A percentile compares a stretch with the other conserved stretches of the same genome.
Conservation (phyloP, 2,113 vertebrate species). For the Pao palembangensis region DNA sequence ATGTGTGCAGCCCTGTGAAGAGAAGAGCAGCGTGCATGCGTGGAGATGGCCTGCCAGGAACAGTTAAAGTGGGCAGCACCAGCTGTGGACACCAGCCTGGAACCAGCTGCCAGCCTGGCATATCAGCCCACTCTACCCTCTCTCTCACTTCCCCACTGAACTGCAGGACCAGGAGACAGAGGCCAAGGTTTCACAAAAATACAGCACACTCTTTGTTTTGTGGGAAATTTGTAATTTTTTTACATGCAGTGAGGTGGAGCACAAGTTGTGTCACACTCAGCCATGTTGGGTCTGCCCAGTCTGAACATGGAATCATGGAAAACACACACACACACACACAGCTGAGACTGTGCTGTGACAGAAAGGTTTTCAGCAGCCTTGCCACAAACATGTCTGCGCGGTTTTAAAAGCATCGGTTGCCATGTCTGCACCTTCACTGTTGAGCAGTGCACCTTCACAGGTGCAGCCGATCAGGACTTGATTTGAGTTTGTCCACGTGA, state of each 20-base stretch:
- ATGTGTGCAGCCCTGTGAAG: neutral
- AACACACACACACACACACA: conserved; percentile 57
- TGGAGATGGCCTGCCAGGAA: conserved; percentile 21
- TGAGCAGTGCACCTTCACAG: conserved; percentile 34
- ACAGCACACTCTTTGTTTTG: no score
- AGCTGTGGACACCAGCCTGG: conserved; percentile 28
- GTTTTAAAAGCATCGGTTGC: conserved; percentile 11
- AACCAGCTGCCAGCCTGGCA: conserved; percentile 27
- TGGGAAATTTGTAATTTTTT: no score
- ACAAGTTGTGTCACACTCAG: conserved; percentile 19
- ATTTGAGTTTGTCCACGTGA: conserved; percentile 7
- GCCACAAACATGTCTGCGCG: conserved; percentile 44
- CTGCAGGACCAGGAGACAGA: no score
- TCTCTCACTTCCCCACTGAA: no score
- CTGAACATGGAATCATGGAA: no score
- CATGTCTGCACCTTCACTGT: conserved; percentile 14
- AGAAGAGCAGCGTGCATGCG: conserved; percentile 13
- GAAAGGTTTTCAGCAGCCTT: conserved; percentile 37
- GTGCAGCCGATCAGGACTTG: conserved; percentile 29
- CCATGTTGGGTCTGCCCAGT: conserved; percentile 35
- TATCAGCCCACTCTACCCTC: conserved; percentile 1
- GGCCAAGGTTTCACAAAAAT: no score
- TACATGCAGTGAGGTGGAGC: conserved; percentile 45
- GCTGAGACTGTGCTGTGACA: conserved; percentile 24
- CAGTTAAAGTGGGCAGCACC: conserved; percentile 50